These are phyloP conservation scores for Gymnosoma rotundatum DNA, from an alignment of 2,888 invertebrate species.

Conservation along the genomic window DNA sequence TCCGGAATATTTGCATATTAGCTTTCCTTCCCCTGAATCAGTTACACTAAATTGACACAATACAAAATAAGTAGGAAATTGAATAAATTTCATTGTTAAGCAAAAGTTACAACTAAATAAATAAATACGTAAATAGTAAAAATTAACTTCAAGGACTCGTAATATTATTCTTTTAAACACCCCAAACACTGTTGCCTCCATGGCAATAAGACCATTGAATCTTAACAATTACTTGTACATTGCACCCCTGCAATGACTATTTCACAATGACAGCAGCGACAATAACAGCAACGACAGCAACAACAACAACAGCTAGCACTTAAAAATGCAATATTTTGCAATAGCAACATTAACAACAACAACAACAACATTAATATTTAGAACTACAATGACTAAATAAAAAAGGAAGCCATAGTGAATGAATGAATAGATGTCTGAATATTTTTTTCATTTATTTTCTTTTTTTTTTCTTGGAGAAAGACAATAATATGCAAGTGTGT, in stretches of 20 bases:
- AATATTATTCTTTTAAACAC: neutral
- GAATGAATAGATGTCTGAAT: constrained; percentile 40
- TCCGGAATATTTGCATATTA: no score
- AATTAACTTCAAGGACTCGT: constrained; percentile 4
- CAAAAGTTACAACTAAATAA: constrained; percentile 66
- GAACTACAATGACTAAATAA: constrained; percentile 30
- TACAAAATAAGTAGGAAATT: constrained; percentile 64
- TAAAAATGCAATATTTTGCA: constrained; percentile 56
- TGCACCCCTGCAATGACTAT: constrained; percentile 19
- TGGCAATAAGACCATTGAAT: constrained; percentile 28
- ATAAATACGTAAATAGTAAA: constrained; percentile 52
- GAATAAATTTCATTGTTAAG: constrained; percentile 67
- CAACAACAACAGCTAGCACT: constrained; percentile 37
- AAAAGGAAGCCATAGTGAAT: constrained; percentile 14
- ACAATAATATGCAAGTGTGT: neutral
- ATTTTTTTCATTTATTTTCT: constrained; percentile 1
- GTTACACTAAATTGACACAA: constrained; percentile 43
- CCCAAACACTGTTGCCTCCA: neutral
- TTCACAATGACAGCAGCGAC: neutral
- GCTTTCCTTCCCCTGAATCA: neutral
- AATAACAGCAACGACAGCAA: neutral
- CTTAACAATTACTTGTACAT: constrained; percentile 44
- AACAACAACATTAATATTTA: constrained; percentile 7
- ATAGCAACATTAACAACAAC: constrained; percentile 26
- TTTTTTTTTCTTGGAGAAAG: constrained; percentile 1